A percentile compares a stretch with the other conserved stretches of the same genome.
Evolutionary conservation across 1,140 invertebrate species (phyloP).

Genomic region (Neodiprion pinetum): DNA sequence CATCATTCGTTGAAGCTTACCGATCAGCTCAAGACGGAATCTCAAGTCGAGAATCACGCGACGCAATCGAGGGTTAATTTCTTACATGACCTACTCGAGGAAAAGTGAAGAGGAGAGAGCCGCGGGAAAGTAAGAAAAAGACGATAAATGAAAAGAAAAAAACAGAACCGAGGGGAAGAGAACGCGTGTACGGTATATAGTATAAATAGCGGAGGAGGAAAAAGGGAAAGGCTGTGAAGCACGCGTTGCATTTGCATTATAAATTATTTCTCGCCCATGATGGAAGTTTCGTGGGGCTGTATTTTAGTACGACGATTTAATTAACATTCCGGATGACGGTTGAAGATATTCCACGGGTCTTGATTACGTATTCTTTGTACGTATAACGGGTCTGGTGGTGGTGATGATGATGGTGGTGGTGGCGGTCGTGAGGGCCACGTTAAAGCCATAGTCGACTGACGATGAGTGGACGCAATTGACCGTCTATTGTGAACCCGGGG

Average conservation of each 20-base stretch:
- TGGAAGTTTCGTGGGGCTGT: not conserved
- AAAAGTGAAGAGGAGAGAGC: not conserved
- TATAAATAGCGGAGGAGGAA: too few species aligned
- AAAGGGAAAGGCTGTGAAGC: not conserved
- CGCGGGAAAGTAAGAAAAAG: not conserved
- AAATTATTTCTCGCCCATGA: not conserved
- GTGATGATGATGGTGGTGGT: too few species aligned
- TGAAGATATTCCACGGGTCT: not conserved
- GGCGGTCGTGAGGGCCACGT: too few species aligned
- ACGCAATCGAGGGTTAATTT: not conserved
- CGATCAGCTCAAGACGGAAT: not conserved
- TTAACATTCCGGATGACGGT: not conserved
- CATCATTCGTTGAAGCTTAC: not conserved
- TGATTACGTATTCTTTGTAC: not conserved
- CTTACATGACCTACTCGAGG: not conserved
- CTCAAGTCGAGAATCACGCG: too few species aligned
- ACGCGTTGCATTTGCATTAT: not conserved
- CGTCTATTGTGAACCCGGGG: not conserved
- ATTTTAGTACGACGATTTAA: not conserved
- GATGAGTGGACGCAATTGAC: not conserved
- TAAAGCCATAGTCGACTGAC: not conserved
- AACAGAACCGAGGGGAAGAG: not conserved
- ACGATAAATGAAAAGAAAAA: not conserved
- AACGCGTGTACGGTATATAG: not conserved
- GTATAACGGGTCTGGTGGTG: not conserved